These are phyloP conservation scores for Dryobates pubescens DNA, from an alignment of 2,797 vertebrate genomes.

Conservation along the genomic window DNA sequence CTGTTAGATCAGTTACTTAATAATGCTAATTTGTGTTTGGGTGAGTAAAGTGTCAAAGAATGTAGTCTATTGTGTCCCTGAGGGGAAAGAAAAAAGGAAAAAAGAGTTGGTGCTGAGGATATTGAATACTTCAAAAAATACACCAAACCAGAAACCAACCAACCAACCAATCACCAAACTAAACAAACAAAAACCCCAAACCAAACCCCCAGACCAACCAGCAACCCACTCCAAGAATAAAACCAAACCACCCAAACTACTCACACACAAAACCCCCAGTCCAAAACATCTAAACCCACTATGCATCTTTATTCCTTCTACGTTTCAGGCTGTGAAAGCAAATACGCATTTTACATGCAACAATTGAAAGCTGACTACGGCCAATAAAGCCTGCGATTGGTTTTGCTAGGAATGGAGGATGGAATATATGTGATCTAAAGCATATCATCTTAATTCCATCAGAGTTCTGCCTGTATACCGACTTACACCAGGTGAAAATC, in stretches of 20 bases:
- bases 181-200: too few relatives aligned
- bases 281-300: background rate
- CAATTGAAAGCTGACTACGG: background rate
- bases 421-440: background rate
- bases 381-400: background rate
- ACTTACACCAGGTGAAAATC: background rate
- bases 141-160: too few relatives aligned
- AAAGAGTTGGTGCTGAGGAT: too few relatives aligned
- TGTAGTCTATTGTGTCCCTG: background rate
- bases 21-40: background rate
- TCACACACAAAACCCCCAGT: background rate
- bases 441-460: background rate
- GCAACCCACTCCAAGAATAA: background rate
- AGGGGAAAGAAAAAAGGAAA: background rate
- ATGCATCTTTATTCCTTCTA: background rate
- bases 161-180: too few relatives aligned
- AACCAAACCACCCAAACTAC: background rate
- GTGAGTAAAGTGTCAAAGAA: background rate
- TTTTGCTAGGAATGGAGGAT: too few relatives aligned
- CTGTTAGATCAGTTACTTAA: slow-evolving; percentile 7
- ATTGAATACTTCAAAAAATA: too few relatives aligned
- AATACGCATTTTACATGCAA: background rate
- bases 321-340: background rate
- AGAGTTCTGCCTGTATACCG: background rate
- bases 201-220: too few relatives aligned